Base-by-base conservation (phyloP, 1,140 invertebrate species). In the Drosophila parvula region DNA sequence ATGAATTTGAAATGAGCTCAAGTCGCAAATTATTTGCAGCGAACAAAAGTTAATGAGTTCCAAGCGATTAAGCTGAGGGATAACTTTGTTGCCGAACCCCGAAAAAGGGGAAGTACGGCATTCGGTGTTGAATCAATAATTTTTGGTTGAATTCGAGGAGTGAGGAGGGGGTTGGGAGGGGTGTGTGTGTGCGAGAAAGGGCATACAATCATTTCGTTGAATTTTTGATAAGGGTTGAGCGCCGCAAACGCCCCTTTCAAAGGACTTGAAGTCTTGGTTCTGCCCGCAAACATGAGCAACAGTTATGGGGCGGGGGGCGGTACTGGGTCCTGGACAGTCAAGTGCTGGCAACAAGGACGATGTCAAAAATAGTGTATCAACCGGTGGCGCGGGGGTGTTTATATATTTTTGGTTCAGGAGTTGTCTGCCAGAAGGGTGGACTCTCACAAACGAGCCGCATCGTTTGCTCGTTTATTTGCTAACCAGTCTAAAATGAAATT, bases 401-500 rank as follows among this genome's bases (percentile, higher is more conserved):
- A 28, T 22, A 22, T 22, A 22, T 22, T 22, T 22, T 22, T 22
- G 22, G 22, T 22, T 22, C 22, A 18, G 18, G 34, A 18, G 47
- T 18, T 43, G 55, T 28, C n/a, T n/a, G 18, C 6, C 30, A 30
- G 6, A n/a, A 9, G n/a, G 36, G 28, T 41, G 63, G 22, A 22
- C 22, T 1, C 22, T 22, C 22, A 22, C 22, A 3, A 22, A 22
- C 22, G 22, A 70, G 83, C 83, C 84, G 61, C 83, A 88, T 88
- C 83, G 83, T 86, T 86, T 86, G 83, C 83, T 89, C 83, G 84
- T 83, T 88, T 88, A 88, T 89, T 88, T 88, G 83, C 83, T 83
- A 88, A 88, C 84, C 86, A 80, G 83, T 88, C 83, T 89, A 88
- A 88, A 88, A 88, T 88, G 83, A 88, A 89, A 88, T 88, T 88